Percentiles rank a stretch among this genome's conserved stretches.
Conservation (phyloP, 2,797 vertebrate species). For the Ctenopoma multispine region DNA sequence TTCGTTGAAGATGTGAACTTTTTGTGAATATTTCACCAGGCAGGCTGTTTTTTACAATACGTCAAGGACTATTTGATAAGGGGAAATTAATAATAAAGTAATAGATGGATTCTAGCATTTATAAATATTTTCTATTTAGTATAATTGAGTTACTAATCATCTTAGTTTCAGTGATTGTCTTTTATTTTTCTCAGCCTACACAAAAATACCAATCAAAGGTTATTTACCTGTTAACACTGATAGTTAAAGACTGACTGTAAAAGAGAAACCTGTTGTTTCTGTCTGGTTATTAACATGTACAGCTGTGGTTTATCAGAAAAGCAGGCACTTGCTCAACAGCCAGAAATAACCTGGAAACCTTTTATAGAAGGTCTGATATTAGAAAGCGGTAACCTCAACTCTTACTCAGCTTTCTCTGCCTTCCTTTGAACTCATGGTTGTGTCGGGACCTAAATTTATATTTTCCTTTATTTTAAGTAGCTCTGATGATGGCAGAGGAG, state of each 20-base stretch:
- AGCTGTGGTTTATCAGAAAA: neutral
- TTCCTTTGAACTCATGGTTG: conserved; percentile 14
- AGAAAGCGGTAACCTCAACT: neutral
- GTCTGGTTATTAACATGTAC: neutral
- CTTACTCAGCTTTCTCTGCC: neutral
- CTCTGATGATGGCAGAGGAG: conserved; percentile 13
- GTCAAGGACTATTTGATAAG: neutral
- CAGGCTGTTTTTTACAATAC: too few relatives aligned
- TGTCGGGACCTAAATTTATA: conserved; percentile 2
- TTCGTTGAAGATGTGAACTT: too few relatives aligned
- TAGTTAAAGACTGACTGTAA: neutral
- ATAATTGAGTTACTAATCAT: too few relatives aligned
- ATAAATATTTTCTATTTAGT: too few relatives aligned
- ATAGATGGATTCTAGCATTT: neutral
- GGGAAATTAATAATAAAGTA: neutral
- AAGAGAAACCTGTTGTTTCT: neutral
- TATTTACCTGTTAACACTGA: neutral
- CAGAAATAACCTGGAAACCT: neutral
- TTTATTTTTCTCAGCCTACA: too few relatives aligned
- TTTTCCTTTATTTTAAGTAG: conserved; percentile 9
- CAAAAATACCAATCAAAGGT: too few relatives aligned
- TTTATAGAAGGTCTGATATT: neutral
- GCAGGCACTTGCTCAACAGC: neutral
- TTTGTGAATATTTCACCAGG: too few relatives aligned
- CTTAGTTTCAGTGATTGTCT: too few relatives aligned